These are phyloP conservation scores for Sebastes glaucus DNA, from an alignment of 2,797 vertebrate species.

Conservation along the genomic window DNA sequence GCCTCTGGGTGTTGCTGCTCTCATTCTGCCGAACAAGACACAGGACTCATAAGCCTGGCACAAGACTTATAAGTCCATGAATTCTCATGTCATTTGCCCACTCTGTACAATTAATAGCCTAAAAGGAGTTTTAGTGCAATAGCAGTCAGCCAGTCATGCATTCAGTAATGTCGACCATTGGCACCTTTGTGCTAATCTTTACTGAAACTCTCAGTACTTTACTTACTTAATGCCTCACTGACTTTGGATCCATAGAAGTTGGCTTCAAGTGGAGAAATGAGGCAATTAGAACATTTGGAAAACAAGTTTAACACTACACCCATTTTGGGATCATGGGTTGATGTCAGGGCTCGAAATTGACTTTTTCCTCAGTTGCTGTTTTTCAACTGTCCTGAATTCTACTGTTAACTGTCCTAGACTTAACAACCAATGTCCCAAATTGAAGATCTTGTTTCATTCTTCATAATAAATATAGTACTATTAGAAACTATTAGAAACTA, in stretches of 20 bases:
- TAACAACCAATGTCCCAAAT: not conserved
- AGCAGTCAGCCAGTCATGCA: slow-evolving; percentile 42
- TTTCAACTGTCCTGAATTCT: not conserved
- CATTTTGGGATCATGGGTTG: slow-evolving; percentile 24
- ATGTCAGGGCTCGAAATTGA: not conserved
- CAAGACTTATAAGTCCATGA: slow-evolving; percentile 17
- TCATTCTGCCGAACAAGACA: slow-evolving; percentile 54
- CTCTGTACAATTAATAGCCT: slow-evolving; percentile 32
- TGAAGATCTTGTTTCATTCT: not conserved
- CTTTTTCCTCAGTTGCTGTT: not conserved
- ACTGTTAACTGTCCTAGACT: not conserved
- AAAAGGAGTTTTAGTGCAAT: slow-evolving; percentile 28
- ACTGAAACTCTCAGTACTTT: slow-evolving; percentile 31
- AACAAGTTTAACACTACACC: slow-evolving; percentile 26
- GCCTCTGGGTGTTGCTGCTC: slow-evolving; percentile 49
- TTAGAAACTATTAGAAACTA: too few relatives aligned
- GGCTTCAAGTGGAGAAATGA: slow-evolving; percentile 42
- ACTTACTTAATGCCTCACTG: slow-evolving; percentile 39
- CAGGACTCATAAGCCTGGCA: slow-evolving; percentile 45
- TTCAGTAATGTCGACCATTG: slow-evolving; percentile 32
- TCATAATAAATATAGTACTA: not conserved
- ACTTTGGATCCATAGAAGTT: slow-evolving; percentile 17
- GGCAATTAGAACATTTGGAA: slow-evolving; percentile 50
- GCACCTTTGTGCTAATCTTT: slow-evolving; percentile 45
- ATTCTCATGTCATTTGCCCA: slow-evolving; percentile 32